These are phyloP conservation scores for Tadarida brasiliensis DNA, from an alignment of 2,797 vertebrate species.

Conservation along the genomic window DNA sequence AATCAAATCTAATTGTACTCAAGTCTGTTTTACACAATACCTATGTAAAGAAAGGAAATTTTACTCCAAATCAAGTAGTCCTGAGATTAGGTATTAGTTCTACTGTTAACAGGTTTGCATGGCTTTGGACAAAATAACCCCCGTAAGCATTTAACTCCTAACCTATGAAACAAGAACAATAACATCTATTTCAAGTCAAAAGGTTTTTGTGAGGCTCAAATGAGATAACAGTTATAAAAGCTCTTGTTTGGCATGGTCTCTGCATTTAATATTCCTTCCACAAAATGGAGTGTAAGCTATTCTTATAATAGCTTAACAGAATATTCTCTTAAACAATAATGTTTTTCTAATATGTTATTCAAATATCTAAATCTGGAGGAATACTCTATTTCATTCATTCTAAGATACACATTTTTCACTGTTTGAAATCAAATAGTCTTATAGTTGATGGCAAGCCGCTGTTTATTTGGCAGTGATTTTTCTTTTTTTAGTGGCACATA, in stretches of 20 bases:
- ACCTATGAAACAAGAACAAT: neutral
- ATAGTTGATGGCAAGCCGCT: neutral
- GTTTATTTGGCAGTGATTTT: conserved; percentile 26
- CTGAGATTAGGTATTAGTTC: neutral
- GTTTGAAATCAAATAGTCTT: conserved; percentile 36
- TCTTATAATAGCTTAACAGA: neutral
- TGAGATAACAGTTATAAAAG: neutral
- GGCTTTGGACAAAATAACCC: conserved; percentile 9
- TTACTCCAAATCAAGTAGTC: conserved; percentile 25
- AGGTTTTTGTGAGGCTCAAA: conserved; percentile 11
- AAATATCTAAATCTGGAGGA: conserved; percentile 35
- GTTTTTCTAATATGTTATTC: conserved; percentile 15
- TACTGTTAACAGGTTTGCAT: neutral
- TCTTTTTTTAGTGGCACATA: conserved; percentile 19
- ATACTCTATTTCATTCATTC: conserved; percentile 39
- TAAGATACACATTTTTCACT: neutral
- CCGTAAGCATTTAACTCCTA: neutral
- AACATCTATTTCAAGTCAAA: neutral
- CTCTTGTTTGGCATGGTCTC: neutral
- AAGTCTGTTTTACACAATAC: neutral
- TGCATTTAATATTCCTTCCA: conserved; percentile 14
- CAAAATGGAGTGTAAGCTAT: neutral
- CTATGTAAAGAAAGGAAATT: conserved; percentile 28
- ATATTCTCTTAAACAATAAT: neutral
- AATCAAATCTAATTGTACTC: conserved; percentile 35